These are phyloP conservation scores for Globodera rostochiensis DNA, from an alignment of 1,140 invertebrate species.

Conservation along the genomic window DNA sequence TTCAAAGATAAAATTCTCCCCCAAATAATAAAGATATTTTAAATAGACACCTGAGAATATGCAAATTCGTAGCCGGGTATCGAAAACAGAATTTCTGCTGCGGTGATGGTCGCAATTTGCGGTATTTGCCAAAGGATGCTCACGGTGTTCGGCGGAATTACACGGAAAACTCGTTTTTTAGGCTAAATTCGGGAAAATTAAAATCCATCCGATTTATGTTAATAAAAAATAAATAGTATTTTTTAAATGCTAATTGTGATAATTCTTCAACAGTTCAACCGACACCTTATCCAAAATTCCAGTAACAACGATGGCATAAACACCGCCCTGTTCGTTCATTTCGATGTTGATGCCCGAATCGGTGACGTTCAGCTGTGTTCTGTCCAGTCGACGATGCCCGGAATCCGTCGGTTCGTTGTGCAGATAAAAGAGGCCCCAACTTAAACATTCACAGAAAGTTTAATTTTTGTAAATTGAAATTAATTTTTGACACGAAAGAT, in stretches of 20 bases:
- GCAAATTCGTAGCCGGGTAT: slow-evolving; percentile 64
- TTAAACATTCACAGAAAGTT: slow-evolving; percentile 28
- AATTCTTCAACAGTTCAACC: not conserved
- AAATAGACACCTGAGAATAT: slow-evolving; percentile 52
- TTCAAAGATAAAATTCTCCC: not conserved
- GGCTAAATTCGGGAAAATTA: slow-evolving; percentile 8
- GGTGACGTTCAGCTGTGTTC: slow-evolving; percentile 13
- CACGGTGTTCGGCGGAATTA: slow-evolving; percentile 67
- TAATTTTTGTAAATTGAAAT: too few species aligned
- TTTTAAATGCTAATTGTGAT: slow-evolving; percentile 8
- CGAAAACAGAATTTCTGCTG: slow-evolving; percentile 63
- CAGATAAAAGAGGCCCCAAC: slow-evolving; percentile 48
- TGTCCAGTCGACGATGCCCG: slow-evolving; percentile 11
- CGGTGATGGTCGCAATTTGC: slow-evolving; percentile 62
- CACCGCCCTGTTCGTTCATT: slow-evolving; percentile 52
- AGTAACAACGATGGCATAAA: slow-evolving; percentile 43
- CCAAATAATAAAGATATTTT: slow-evolving; percentile 6
- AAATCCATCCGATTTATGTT: not conserved
- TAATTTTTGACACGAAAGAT: too few species aligned
- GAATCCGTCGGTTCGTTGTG: slow-evolving; percentile 34
- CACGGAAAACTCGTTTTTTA: slow-evolving; percentile 69
- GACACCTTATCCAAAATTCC: slow-evolving; percentile 36
- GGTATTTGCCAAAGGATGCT: slow-evolving; percentile 63
- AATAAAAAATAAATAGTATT: not conserved
- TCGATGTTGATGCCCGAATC: slow-evolving; percentile 31